Conservation (phyloP, 1,140 invertebrate species). For the Neoseiulus cucumeris region DNA sequence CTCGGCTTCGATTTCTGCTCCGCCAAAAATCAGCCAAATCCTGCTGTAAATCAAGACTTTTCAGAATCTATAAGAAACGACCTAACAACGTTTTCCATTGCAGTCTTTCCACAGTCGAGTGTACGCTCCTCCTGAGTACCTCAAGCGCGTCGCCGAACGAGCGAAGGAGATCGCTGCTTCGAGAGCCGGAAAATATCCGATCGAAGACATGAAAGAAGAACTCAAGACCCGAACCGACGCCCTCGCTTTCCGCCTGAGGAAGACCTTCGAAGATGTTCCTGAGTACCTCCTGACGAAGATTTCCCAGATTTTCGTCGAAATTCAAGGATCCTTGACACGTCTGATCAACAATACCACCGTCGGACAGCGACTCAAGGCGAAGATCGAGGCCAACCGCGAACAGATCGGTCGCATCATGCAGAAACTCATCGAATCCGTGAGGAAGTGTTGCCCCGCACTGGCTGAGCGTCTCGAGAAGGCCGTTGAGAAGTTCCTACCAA, state of each 20-base stretch:
- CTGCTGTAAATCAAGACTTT: neutral
- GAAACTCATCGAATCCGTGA: neutral
- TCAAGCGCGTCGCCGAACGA: neutral
- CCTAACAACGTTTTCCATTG: neutral
- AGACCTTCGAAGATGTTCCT: neutral
- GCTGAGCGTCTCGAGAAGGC: neutral
- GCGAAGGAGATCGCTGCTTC: neutral
- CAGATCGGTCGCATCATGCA: neutral
- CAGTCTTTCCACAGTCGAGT: slow-evolving; percentile 4
- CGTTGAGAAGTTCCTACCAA: neutral
- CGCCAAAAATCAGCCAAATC: neutral
- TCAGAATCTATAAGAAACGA: too few species aligned
- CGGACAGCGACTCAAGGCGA: neutral
- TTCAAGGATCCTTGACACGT: neutral
- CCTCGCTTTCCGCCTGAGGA: neutral
- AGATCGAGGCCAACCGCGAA: neutral
- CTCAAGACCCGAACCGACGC: neutral
- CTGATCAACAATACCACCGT: slow-evolving; percentile 10
- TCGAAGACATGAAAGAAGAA: neutral
- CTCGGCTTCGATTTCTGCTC: neutral
- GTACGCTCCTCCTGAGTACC: neutral
- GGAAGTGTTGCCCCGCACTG: neutral
- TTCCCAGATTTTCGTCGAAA: neutral
- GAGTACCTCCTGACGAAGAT: neutral
- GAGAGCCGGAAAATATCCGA: neutral